Conservation (phyloP, 2,797 vertebrate species). For the Sarcoramphus papa region DNA sequence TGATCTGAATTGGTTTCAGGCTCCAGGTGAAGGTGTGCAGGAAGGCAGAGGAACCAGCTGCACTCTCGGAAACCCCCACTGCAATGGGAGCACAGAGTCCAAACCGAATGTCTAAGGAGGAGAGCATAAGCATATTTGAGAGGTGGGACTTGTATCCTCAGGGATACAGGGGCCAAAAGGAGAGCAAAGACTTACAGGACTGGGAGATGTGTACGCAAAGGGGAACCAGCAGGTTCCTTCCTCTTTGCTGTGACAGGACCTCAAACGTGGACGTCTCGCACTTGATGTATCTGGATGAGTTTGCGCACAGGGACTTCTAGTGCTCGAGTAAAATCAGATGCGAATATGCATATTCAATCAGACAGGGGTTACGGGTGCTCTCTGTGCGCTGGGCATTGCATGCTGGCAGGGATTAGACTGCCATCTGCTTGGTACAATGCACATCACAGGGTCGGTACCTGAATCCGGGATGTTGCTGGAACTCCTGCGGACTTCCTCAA, state of each 20-base stretch:
- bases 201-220: background rate
- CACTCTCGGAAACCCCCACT: fast-evolving
- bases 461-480: background rate
- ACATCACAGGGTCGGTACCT: slow-evolving; percentile 7
- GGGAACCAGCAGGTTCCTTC: background rate
- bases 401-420: slow-evolving; percentile 38
- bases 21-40: background rate
- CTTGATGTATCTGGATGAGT: background rate
- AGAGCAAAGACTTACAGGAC: background rate
- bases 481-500: slow-evolving; percentile 20
- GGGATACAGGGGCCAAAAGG: background rate
- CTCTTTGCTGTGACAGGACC: background rate
- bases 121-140: background rate
- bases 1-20: background rate
- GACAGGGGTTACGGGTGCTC: background rate
- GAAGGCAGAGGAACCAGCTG: background rate
- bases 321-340: background rate
- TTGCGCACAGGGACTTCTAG: background rate
- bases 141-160: background rate
- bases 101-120: background rate
- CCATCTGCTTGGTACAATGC: slow-evolving; percentile 32
- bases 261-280: background rate
- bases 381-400: background rate
- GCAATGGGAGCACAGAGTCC: background rate
- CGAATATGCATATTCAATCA: background rate